Evolutionary conservation across 2,113 vertebrate genomes (phyloP).

Genomic region (Eulemur macaco): DNA sequence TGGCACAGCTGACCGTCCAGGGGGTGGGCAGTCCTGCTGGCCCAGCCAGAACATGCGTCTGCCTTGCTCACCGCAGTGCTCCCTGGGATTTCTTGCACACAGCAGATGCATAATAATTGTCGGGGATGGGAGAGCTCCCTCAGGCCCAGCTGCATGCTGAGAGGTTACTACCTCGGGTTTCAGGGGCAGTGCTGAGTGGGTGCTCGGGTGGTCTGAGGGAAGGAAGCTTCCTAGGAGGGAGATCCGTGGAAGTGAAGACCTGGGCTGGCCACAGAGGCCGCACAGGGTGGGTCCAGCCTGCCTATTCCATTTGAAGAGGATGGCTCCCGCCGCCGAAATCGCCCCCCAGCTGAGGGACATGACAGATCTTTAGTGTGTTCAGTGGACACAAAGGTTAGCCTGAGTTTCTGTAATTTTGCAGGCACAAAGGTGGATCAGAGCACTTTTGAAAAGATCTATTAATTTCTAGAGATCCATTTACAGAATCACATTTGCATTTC

Average conservation of each 20-base stretch:
- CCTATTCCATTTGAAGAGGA: background rate
- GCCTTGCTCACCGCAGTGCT: background rate
- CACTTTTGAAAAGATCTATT: constrained; percentile 36
- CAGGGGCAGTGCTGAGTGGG: background rate
- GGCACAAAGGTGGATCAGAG: constrained; percentile 19
- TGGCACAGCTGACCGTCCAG: background rate
- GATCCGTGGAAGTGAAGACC: background rate
- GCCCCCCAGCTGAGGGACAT: background rate
- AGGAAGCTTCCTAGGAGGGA: background rate
- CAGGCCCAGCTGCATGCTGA: background rate
- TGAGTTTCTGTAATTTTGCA: constrained; percentile 40
- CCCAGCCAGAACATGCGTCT: background rate
- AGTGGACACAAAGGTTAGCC: background rate
- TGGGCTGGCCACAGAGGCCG: background rate
- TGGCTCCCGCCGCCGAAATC: background rate
- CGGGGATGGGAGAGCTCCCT: background rate
- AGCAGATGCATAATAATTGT: background rate
- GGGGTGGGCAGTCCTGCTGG: background rate
- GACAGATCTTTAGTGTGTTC: constrained; percentile 24
- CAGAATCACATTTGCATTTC: constrained; percentile 30
- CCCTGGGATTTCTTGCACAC: background rate
- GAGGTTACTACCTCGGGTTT: background rate
- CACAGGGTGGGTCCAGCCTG: background rate
- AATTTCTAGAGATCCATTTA: background rate
- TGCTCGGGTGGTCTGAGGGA: background rate